Percentiles rank a stretch among this genome's conserved stretches.
Conservation (phyloP, 2,888 invertebrate species). For the Morinoia aosen region DNA sequence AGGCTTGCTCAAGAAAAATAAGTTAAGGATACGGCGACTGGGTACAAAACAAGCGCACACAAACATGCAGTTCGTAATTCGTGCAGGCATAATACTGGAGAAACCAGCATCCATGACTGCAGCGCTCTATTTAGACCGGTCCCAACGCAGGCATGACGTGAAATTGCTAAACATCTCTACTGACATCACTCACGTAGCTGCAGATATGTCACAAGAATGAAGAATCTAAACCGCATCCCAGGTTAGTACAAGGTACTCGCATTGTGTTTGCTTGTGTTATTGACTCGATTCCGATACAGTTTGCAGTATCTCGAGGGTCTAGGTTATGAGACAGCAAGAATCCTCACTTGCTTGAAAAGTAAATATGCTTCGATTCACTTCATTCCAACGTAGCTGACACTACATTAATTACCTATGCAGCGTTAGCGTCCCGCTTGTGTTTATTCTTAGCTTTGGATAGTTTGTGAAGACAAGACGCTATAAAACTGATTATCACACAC, state of each 20-base stretch:
- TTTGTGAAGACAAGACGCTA: too few relatives aligned
- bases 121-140: neutral
- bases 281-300: neutral
- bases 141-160: neutral
- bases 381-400: too few relatives aligned
- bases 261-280: neutral
- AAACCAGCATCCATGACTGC: neutral
- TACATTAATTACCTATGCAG: too few relatives aligned
- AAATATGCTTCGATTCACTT: neutral
- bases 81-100: neutral
- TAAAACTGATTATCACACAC: too few relatives aligned
- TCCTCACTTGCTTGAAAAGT: neutral
- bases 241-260: neutral
- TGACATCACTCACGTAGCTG: neutral
- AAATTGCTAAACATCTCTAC: neutral
- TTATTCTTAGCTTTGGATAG: too few relatives aligned
- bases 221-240: neutral
- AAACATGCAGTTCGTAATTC: neutral
- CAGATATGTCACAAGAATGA: neutral
- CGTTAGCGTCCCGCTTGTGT: too few relatives aligned
- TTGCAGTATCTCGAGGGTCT: neutral
- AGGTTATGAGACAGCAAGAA: neutral
- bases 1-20: neutral
- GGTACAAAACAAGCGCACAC: neutral
- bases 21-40: neutral